Percentiles rank a stretch among this genome's conserved stretches.
phyloP scores from a whole-genome alignment of 2,797 vertebrate genomes.

The Meriones psammophilus region DNA sequence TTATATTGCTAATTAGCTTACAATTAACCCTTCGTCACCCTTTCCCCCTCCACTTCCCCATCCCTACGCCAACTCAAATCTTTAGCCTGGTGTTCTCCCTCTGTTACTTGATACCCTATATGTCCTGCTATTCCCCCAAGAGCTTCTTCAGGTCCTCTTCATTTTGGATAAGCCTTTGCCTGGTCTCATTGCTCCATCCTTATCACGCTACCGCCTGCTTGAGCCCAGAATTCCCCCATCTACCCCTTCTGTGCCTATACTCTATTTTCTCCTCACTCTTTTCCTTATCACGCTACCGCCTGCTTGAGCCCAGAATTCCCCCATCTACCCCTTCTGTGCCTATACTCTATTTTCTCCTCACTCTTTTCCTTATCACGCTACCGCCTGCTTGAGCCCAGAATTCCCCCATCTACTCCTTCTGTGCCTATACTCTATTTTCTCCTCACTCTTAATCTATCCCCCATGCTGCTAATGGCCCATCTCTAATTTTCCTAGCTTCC shows the following conservation, averaged over 20 bases:
- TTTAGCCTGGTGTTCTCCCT: background rate
- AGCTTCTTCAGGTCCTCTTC: background rate
- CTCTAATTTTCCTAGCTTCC: background rate
- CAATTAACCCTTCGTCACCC: background rate
- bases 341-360: background rate
- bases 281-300: too few species aligned
- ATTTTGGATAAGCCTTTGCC: background rate
- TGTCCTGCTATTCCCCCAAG: too few species aligned
- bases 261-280: background rate
- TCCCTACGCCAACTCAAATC: background rate
- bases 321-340: too few species aligned
- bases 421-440: background rate
- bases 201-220: background rate
- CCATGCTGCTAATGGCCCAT: background rate
- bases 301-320: background rate
- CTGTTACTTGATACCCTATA: background rate
- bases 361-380: too few species aligned
- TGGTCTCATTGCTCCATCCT: too few species aligned
- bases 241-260: too few species aligned
- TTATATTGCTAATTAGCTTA: background rate
- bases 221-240: background rate
- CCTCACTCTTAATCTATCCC: background rate
- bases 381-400: background rate
- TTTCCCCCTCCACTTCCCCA: background rate
- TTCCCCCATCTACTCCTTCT: too few species aligned